Base-by-base conservation (phyloP, 30 jellyfish, hydroid and myxozoan species). In the Aurelia coerulea region DNA sequence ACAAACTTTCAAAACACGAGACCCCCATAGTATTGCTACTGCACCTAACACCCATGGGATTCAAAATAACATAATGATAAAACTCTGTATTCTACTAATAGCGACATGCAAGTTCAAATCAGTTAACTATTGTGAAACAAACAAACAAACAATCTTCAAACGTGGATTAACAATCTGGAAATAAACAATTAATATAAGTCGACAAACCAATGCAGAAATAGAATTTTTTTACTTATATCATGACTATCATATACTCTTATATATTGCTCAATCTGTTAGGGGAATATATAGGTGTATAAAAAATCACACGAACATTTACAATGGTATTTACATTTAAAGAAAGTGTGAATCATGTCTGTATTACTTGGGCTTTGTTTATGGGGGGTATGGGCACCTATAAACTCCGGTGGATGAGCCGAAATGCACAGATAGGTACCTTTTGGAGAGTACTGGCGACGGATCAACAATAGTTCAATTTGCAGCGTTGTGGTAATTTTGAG, bases 241-340 rank as follows among this genome's bases (percentile, higher is more conserved):
- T 23, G 70, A 17, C 70, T 60, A 60, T 60, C 70, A 23, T 60
- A 60, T 60, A 60, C 70, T 60, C 70, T 60, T 60, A 60, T 60
- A 60, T 60, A 13, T 60, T 60, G 31, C 70, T 60, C 70, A 60
- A 17, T 23, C 31, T 60, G 31, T 60, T 60, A 11, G 8, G 70
- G 70, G 70, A 60, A 60, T 60, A 60, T 60, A 60, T 60, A 60
- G 70, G 70, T 23, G 70, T 60, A 60, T 60, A 60, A 60, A 46
- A 60, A 60, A 23, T 60, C 70, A 60, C 70, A 60, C 31, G 35
- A 60, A 60, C 70, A 60, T 60, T 60, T 60, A 60, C 70, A 60
- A 60, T 10, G 35, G 35, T 60, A 60, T 60, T 60, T 60, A 60
- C 70, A 60, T 17, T 9, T 46, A 46, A 46, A 46, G 56, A 46